A percentile compares a stretch with the other conserved stretches of the same genome.
Conservation (phyloP, 2,797 vertebrate species). For the Apodemus agrarius region DNA sequence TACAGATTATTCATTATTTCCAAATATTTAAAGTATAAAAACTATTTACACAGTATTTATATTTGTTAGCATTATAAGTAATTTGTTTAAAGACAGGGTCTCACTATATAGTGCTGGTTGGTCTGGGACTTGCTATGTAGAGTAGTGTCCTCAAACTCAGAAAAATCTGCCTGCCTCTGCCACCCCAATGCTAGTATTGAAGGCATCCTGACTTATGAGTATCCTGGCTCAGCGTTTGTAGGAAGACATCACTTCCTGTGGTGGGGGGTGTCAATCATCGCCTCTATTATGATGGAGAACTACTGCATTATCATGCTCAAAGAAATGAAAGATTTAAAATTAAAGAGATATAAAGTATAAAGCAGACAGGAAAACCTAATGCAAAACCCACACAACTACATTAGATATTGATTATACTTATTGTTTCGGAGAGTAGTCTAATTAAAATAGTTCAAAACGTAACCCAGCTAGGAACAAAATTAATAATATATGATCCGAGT, state of each 20-base stretch:
- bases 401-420: slow-evolving; percentile 1
- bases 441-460: slow-evolving; percentile 28
- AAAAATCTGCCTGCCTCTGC: neutral
- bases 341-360: slow-evolving; percentile 7
- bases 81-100: neutral
- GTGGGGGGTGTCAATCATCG: neutral
- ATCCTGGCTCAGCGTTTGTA: neutral
- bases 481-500: neutral
- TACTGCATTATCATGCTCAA: neutral
- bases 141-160: neutral
- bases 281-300: neutral
- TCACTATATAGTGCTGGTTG: neutral
- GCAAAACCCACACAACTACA: slow-evolving; percentile 16
- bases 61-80: neutral
- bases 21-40: neutral
- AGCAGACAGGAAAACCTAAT: slow-evolving; percentile 7
- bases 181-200: neutral
- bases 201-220: neutral
- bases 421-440: neutral
- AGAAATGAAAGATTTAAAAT: slow-evolving; percentile 36
- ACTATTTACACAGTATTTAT: neutral
- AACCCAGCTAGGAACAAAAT: neutral
- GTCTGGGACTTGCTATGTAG: neutral
- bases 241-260: neutral
- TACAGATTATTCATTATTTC: neutral